A percentile compares a stretch with the other conserved stretches of the same genome.
These are phyloP conservation scores for Pedetes capensis DNA, from an alignment of 2,113 vertebrate genomes.

Conservation along the genomic window DNA sequence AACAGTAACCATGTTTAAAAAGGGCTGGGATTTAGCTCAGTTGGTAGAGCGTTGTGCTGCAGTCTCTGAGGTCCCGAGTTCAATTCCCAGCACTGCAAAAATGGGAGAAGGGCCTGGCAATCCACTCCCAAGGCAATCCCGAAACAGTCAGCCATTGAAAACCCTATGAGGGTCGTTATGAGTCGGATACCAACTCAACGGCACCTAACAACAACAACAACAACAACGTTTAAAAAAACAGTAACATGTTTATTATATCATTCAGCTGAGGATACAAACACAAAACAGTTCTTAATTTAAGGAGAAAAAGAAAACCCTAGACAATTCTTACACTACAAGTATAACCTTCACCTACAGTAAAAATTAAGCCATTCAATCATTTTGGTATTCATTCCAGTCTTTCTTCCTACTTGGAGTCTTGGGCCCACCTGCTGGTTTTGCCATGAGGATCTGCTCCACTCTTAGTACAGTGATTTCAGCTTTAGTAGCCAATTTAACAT, in stretches of 20 bases:
- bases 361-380: slow-evolving; percentile 85
- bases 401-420: slow-evolving; percentile 83
- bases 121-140: no score
- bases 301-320: slow-evolving; percentile 42
- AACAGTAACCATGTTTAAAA: no score
- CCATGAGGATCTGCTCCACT: slow-evolving; percentile 99
- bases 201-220: no score
- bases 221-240: no score
- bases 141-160: no score
- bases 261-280: slow-evolving; percentile 21
- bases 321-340: background rate
- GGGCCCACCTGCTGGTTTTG: slow-evolving; percentile 94
- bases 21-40: no score
- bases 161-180: no score
- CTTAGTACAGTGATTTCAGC: slow-evolving; percentile 93
- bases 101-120: no score
- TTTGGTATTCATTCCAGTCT: slow-evolving; percentile 92
- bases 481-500: slow-evolving; percentile 93
- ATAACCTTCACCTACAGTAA: background rate
- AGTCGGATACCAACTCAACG: no score
- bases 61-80: no score
- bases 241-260: slow-evolving; percentile 43
- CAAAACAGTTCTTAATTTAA: slow-evolving; percentile 81
- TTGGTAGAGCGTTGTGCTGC: no score
- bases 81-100: no score